phyloP scores from a whole-genome alignment of 2,113 vertebrate species.

The Aphyosemion australe region DNA sequence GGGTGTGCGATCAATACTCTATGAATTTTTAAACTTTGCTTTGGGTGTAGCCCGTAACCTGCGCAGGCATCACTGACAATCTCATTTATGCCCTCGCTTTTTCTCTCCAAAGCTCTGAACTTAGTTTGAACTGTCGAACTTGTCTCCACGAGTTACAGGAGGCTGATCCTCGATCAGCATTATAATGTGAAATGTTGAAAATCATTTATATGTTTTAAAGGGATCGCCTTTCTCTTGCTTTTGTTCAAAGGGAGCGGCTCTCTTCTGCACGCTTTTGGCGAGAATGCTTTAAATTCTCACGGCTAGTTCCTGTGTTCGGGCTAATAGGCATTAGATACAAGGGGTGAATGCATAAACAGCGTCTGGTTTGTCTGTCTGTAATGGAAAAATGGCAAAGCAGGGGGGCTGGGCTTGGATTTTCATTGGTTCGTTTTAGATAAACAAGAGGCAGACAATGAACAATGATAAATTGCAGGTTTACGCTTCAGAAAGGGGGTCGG shows the following conservation, averaged over 20 bases:
- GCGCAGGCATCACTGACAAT: conserved; percentile 41
- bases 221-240: background rate
- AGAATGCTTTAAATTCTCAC: conserved; percentile 15
- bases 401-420: conserved; percentile 18
- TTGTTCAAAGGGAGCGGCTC: conserved; percentile 24
- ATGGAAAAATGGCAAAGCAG: conserved; percentile 28
- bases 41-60: conserved; percentile 47
- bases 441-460: conserved; percentile 16
- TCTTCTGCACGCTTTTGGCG: background rate
- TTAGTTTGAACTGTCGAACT: conserved; percentile 45
- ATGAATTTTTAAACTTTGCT: conserved; percentile 78
- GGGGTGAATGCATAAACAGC: conserved; percentile 32
- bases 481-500: background rate
- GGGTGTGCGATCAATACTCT: conserved; percentile 76
- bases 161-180: conserved; percentile 11
- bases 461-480: conserved; percentile 29
- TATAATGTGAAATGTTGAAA: background rate
- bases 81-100: conserved; percentile 55
- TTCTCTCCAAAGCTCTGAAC: conserved; percentile 20
- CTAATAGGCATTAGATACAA: conserved; percentile 10
- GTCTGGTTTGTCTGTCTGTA: conserved; percentile 12
- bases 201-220: background rate
- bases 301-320: conserved; percentile 17
- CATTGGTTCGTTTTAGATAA: conserved; percentile 23
- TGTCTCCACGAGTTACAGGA: conserved; percentile 22